These are phyloP conservation scores for Calcarius lapponicus DNA, from an alignment of 2,797 vertebrate genomes.

Conservation along the genomic window DNA sequence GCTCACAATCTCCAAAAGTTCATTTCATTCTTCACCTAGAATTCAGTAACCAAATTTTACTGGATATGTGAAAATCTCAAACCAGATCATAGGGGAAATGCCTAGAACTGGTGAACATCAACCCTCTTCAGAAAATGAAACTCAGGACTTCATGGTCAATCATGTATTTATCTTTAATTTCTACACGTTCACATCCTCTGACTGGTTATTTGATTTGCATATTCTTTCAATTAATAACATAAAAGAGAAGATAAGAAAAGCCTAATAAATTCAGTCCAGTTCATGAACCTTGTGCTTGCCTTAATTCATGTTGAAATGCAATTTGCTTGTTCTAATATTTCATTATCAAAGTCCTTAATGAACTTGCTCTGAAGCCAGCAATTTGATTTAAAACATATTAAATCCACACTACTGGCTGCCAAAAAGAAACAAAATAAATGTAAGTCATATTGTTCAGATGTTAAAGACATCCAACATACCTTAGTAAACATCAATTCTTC, in stretches of 20 bases:
- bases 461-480: neutral
- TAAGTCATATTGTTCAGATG: neutral
- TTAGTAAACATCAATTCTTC: neutral
- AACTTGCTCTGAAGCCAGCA: neutral
- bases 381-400: constrained; percentile 6
- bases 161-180: neutral
- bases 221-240: neutral
- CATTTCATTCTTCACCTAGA: neutral
- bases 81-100: neutral
- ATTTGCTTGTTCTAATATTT: neutral
- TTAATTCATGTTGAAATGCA: neutral
- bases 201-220: neutral
- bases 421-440: neutral
- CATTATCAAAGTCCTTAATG: neutral
- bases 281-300: neutral
- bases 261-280: neutral
- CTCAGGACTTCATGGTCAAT: neutral
- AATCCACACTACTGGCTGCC: neutral
- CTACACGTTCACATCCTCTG: neutral
- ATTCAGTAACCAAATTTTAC: neutral
- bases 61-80: neutral
- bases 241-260: neutral
- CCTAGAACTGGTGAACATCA: neutral
- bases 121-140: neutral
- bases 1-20: neutral